A percentile compares a stretch with the other conserved stretches of the same genome.
phyloP scores from a whole-genome alignment of 2,113 vertebrate species.

The Oreochromis tanganicae region DNA sequence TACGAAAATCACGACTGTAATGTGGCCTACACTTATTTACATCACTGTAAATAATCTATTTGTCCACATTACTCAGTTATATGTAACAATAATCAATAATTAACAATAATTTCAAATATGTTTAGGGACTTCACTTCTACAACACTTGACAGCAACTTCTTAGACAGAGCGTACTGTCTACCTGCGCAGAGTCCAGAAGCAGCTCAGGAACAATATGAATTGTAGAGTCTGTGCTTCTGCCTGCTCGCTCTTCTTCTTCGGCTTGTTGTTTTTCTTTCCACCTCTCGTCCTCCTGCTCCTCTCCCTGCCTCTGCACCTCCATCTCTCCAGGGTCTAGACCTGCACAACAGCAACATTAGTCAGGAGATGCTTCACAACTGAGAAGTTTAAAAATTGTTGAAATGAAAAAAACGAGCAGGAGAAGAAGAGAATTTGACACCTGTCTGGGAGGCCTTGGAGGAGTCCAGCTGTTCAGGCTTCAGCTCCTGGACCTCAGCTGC shows the following conservation, averaged over 20 bases:
- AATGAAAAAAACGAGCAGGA: background rate
- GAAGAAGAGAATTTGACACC: conserved; percentile 15
- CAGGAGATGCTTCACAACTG: background rate
- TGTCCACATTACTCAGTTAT: background rate
- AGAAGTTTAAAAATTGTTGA: background rate
- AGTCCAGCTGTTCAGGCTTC: conserved; percentile 79
- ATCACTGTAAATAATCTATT: background rate
- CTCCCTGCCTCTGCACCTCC: conserved; percentile 66
- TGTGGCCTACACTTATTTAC: background rate
- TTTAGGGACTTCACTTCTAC: background rate
- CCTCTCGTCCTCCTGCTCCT: conserved; percentile 57
- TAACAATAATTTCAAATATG: background rate
- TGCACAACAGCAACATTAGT: conserved; percentile 26
- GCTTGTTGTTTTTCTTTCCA: conserved; percentile 36
- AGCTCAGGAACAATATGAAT: conserved; percentile 85
- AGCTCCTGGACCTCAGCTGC: conserved; percentile 75
- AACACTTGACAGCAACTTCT: background rate
- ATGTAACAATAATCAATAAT: background rate
- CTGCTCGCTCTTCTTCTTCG: conserved; percentile 61
- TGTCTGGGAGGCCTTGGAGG: conserved; percentile 66
- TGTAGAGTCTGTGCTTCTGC: conserved; percentile 80
- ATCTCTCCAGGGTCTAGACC: conserved; percentile 69
- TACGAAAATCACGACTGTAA: background rate
- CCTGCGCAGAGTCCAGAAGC: conserved; percentile 66
- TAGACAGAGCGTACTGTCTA: background rate